phyloP scores from a whole-genome alignment of 2,888 invertebrate species.

The Plebejus argus region DNA sequence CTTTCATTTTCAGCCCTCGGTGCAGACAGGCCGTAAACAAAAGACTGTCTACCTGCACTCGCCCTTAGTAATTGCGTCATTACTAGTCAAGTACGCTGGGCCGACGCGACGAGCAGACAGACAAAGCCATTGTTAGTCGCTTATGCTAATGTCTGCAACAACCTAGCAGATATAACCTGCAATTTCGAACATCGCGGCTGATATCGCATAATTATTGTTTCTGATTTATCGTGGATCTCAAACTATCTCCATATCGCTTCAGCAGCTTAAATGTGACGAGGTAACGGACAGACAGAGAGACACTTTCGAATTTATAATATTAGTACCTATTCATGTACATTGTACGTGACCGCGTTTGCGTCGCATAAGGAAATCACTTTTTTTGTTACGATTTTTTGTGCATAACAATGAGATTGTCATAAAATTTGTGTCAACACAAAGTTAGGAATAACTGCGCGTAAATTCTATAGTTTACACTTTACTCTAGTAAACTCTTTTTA shows the following conservation, averaged over 20 bases:
- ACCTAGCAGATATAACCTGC: conserved; percentile 59
- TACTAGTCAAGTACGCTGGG: conserved; percentile 49
- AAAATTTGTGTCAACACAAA: background rate
- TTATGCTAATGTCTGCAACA: conserved; percentile 74
- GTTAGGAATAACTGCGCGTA: background rate
- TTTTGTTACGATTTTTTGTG: conserved; percentile 14
- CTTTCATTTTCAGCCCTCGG: conserved; percentile 3
- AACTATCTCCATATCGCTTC: too few species aligned
- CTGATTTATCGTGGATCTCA: too few species aligned
- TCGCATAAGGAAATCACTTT: conserved; percentile 18
- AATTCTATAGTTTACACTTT: too few species aligned
- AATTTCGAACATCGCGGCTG: conserved; percentile 49
- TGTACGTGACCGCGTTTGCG: conserved; percentile 7
- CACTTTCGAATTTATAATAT: background rate
- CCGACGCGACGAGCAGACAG: conserved; percentile 63
- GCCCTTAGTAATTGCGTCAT: conserved; percentile 52
- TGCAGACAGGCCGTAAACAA: background rate
- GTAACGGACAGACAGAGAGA: too few species aligned
- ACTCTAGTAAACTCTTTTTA: too few species aligned
- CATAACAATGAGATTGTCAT: background rate
- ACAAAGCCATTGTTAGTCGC: conserved; percentile 77
- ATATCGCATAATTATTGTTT: conserved; percentile 25
- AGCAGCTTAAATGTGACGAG: too few species aligned
- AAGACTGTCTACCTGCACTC: conserved; percentile 6
- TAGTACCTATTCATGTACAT: too few species aligned